phyloP scores from a whole-genome alignment of 1,140 invertebrate species.

The Cotesia chilonis region DNA sequence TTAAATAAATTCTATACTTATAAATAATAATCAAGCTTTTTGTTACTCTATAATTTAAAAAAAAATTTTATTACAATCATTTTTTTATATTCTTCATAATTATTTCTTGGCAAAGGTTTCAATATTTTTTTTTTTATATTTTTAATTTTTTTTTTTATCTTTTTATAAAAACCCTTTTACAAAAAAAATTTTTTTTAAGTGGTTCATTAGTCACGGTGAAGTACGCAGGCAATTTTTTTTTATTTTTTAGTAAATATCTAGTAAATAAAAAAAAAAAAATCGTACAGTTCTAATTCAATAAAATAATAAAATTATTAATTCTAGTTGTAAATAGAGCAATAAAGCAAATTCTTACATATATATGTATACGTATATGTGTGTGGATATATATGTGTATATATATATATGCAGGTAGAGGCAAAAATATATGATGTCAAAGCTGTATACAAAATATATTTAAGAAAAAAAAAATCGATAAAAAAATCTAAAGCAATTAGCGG shows the following conservation, averaged over 20 bases:
- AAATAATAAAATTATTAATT: conserved; percentile 17
- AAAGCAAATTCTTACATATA: too few relatives aligned
- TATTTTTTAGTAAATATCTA: conserved; percentile 25
- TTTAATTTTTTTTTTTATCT: conserved; percentile 30
- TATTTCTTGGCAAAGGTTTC: conserved; percentile 23
- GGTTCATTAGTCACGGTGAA: conserved; percentile 61
- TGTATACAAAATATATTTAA: neutral
- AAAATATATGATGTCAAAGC: conserved; percentile 39
- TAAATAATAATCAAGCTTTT: too few relatives aligned
- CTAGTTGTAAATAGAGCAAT: conserved; percentile 31
- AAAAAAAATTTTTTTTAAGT: conserved; percentile 31
- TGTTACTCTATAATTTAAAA: conserved; percentile 18
- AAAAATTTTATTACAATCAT: conserved; percentile 31
- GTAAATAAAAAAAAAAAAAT: conserved; percentile 26
- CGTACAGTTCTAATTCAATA: conserved; percentile 12
- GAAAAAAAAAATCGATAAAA: too few relatives aligned
- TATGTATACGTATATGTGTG: too few relatives aligned
- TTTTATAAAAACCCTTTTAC: conserved; percentile 31
- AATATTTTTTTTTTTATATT: conserved; percentile 39
- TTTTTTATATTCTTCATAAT: neutral
- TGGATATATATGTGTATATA: conserved; percentile 24
- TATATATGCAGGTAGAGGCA: conserved; percentile 38
- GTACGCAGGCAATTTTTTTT: conserved; percentile 43
- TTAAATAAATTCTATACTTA: too few relatives aligned
- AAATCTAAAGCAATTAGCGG: too few relatives aligned